Conservation (phyloP, 2,888 invertebrate genomes). For the Hylaea fasciaria region DNA sequence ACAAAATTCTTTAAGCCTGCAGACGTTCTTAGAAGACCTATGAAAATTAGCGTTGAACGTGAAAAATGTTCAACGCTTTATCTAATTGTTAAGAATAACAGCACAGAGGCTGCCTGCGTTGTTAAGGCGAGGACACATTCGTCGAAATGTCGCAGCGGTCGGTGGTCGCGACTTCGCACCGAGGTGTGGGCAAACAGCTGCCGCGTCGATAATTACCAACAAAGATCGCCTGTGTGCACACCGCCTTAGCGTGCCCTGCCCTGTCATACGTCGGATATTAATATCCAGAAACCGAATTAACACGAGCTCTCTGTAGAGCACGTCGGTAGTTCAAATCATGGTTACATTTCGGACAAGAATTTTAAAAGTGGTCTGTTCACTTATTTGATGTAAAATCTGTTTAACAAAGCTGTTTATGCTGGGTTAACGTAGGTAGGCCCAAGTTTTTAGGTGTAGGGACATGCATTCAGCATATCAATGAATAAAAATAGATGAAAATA, state of each 20-base stretch:
- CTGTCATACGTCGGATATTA: conserved; percentile 52
- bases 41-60: conserved; percentile 55
- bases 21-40: conserved; percentile 43
- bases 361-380: not conserved
- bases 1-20: conserved; percentile 27
- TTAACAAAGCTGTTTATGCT: not conserved
- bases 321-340: conserved; percentile 41
- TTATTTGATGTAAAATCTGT: conserved; percentile 8
- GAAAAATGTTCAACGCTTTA: conserved; percentile 60
- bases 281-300: conserved; percentile 58
- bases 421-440: not conserved
- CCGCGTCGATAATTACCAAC: conserved; percentile 79
- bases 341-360: conserved; percentile 19
- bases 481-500: too few relatives aligned
- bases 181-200: conserved; percentile 79
- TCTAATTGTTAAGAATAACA: conserved; percentile 63
- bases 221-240: conserved; percentile 72
- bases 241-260: conserved; percentile 64
- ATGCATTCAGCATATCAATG: too few relatives aligned
- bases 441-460: not conserved
- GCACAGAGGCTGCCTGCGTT: conserved; percentile 45
- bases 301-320: conserved; percentile 49
- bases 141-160: conserved; percentile 75
- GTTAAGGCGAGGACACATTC: conserved; percentile 63
- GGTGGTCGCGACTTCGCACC: conserved; percentile 84